Evolutionary conservation across 1,140 invertebrate genomes (phyloP).

Genomic region (Heterodera schachtii): DNA sequence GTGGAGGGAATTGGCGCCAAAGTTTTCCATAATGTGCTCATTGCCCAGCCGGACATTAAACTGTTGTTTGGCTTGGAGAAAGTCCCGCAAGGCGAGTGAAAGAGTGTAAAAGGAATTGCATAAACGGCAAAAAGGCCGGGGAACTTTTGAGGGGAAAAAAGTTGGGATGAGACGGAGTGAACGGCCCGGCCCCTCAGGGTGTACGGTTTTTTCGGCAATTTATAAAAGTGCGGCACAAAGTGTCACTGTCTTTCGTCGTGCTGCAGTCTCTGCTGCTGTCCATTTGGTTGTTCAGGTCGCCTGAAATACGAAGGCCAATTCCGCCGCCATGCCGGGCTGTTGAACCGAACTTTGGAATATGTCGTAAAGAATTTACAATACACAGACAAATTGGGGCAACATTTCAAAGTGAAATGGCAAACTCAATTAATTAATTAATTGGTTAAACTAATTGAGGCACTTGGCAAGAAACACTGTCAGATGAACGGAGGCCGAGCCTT

Average conservation of each 20-base stretch:
- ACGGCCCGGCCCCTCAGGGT: no score
- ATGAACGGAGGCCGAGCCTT: conserved; percentile 47
- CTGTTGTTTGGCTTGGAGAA: conserved; percentile 54
- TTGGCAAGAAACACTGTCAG: conserved; percentile 53
- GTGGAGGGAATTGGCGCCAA: conserved; percentile 48
- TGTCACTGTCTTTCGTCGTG: no score
- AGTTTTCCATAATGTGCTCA: conserved; percentile 48
- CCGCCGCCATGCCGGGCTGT: conserved; percentile 43
- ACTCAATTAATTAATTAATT: conserved; percentile 3
- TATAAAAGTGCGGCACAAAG: no score
- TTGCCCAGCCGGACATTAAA: conserved; percentile 53
- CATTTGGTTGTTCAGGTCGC: not conserved
- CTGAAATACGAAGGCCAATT: conserved; percentile 38
- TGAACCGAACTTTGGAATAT: conserved; percentile 49
- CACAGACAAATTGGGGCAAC: conserved; percentile 49
- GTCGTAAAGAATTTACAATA: conserved; percentile 50
- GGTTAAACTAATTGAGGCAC: conserved; percentile 32
- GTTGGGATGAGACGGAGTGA: no score
- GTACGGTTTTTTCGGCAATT: no score
- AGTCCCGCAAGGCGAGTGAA: conserved; percentile 45
- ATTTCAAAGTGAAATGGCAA: conserved; percentile 40
- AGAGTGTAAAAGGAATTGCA: not conserved
- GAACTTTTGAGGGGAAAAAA: no score
- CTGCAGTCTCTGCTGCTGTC: no score
- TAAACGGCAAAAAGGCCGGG: no score